Base-by-base conservation (phyloP, 2,113 vertebrate species). In the Calidris pygmaea region DNA sequence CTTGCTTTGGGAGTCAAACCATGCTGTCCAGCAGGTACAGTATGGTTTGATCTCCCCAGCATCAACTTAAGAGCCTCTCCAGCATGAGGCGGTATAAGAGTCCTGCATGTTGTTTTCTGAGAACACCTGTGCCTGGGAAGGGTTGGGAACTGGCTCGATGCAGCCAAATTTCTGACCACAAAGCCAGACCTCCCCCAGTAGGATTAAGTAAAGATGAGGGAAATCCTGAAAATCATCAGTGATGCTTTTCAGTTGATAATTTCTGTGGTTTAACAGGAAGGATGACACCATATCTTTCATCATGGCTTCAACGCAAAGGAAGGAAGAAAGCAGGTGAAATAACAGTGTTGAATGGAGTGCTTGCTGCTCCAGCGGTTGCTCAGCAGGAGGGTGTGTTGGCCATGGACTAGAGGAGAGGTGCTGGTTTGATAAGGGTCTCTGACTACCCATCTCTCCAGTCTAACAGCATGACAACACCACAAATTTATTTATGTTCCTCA, bases 81-180 rank as follows among this genome's bases (percentile, higher is more conserved):
- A 10, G 22, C 9, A 41, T 4, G 9, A 52, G 12, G 5, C 19
- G 5, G 7, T 62, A 7, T 18, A 41, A 30, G 8, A 10, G 8
- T 8, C 27, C 9, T 60, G 12, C 8, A 15, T 37, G 23, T 39
- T 43, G 8, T 35, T 74, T 48, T 71, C 18, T 55, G 19, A 48
- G 71, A 68, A 14, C 21, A 39, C 10, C 14, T 48, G 0, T 82
- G 17, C 17, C 53, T 75, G 52, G 12, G 23, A 58, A 52, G 12
- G 1, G 10, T 2, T 86, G 48, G 39, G 48, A 66, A 41, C 30
- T 1, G 3, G 17, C 13, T 78, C 2, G 1, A 17, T 62, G 29
- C 50, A 74, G 30, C 14, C 37, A 62, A 10, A 66, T 10, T 39
- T 84, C 48, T 55, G 73, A 76, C 3, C 30, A 43, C 11, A 63